Percentiles rank a stretch among this genome's conserved stretches.
phyloP scores from a whole-genome alignment of 2,888 invertebrate genomes.

The Lepetodrilus schrolli region DNA sequence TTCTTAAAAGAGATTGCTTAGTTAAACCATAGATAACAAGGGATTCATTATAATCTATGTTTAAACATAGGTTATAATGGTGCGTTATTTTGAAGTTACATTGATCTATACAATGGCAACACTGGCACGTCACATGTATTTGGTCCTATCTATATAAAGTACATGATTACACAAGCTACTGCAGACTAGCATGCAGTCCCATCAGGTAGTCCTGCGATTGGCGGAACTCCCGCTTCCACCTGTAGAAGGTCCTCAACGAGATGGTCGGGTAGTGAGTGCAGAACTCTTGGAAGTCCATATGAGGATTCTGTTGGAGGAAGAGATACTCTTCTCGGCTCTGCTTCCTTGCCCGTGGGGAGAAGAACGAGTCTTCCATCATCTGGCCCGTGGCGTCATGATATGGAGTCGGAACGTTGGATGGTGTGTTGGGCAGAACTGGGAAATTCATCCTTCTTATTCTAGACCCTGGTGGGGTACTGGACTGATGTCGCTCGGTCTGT shows the following conservation, averaged over 20 bases:
- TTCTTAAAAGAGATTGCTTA: too few species aligned
- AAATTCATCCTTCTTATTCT: conserved; percentile 8
- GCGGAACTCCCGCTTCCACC: conserved; percentile 48
- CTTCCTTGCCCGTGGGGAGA: conserved; percentile 44
- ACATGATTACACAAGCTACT: too few species aligned
- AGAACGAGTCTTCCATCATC: conserved; percentile 21
- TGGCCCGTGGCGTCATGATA: background rate
- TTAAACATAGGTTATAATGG: too few species aligned
- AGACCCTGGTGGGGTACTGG: background rate
- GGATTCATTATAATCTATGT: too few species aligned
- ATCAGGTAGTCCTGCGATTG: conserved; percentile 28
- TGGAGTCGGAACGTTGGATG: background rate
- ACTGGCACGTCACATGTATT: too few species aligned
- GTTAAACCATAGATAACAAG: too few species aligned
- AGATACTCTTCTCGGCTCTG: conserved; percentile 46
- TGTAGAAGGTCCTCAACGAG: conserved; percentile 48
- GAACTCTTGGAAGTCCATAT: conserved; percentile 45
- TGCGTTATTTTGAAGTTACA: too few species aligned
- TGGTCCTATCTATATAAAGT: too few species aligned
- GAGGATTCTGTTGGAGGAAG: conserved; percentile 46
- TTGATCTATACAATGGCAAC: too few species aligned
- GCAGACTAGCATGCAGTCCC: conserved; percentile 10
- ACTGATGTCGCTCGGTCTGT: background rate
- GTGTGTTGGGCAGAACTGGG: background rate
- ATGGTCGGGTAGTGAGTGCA: conserved; percentile 42